Conservation (phyloP, 1,140 invertebrate genomes). For the Eueides isabella region DNA sequence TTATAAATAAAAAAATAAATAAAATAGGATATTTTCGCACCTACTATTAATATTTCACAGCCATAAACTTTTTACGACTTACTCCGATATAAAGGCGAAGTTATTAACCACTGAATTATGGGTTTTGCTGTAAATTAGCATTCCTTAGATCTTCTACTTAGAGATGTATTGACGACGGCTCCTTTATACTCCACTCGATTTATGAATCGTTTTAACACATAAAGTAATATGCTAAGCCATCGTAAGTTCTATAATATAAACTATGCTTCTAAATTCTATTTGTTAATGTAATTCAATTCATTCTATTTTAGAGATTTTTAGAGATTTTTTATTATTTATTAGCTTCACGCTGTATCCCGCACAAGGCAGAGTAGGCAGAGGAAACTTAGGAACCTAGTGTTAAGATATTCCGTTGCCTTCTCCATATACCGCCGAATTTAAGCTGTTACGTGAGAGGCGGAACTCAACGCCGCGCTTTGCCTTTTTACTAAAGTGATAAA, state of each 20-base stretch:
- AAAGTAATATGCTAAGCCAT: not conserved
- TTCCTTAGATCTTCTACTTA: conserved; percentile 28
- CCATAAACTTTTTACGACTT: conserved; percentile 27
- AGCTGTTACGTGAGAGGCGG: too few species aligned
- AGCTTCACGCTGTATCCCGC: too few species aligned
- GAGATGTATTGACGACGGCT: conserved; percentile 10
- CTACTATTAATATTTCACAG: conserved; percentile 12
- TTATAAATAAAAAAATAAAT: not conserved
- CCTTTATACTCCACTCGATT: conserved; percentile 7
- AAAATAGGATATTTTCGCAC: conserved; percentile 21
- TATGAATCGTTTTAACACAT: conserved; percentile 3
- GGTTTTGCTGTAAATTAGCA: conserved; percentile 23
- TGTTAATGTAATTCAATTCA: too few species aligned
- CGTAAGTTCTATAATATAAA: not conserved
- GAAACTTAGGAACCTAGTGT: too few species aligned
- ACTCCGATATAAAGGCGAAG: conserved; percentile 22
- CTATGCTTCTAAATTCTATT: not conserved
- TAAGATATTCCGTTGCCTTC: too few species aligned
- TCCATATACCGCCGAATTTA: too few species aligned
- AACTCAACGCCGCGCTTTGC: too few species aligned
- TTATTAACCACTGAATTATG: conserved; percentile 27
- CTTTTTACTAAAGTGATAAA: too few species aligned
- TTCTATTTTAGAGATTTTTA: too few species aligned
- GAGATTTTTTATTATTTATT: too few species aligned
- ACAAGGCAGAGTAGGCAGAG: too few species aligned